These are phyloP conservation scores for Diplodus sargus DNA, from an alignment of 2,797 vertebrate species.

Conservation along the genomic window DNA sequence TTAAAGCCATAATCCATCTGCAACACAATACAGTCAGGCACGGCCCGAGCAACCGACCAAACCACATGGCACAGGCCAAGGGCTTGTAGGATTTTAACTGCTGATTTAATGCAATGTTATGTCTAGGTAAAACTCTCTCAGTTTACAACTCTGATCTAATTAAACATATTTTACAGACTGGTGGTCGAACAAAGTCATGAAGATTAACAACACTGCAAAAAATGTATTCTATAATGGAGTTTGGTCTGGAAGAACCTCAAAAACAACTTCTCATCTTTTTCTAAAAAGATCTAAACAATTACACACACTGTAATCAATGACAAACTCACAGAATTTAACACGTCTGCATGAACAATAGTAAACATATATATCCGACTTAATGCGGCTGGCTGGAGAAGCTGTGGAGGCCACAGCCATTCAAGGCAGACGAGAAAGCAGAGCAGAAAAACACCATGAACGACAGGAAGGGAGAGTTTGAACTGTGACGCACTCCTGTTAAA, in stretches of 20 bases:
- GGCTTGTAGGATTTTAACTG: conserved; percentile 32
- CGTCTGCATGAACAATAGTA: neutral
- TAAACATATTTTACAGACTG: conserved; percentile 13
- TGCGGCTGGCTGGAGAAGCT: neutral
- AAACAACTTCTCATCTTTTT: neutral
- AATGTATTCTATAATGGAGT: neutral
- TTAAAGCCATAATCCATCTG: conserved; percentile 72
- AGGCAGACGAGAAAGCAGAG: conserved; percentile 41
- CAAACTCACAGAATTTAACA: neutral
- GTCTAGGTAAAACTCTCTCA: conserved; percentile 29
- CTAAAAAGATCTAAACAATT: neutral
- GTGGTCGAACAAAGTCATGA: neutral
- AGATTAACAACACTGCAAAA: neutral
- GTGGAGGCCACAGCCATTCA: conserved; percentile 12
- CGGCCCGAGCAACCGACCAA: conserved; percentile 16
- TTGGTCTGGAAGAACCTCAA: neutral
- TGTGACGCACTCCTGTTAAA: conserved; percentile 56
- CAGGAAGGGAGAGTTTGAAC: conserved; percentile 75
- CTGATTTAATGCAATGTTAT: conserved; percentile 42
- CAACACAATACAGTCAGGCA: conserved; percentile 62
- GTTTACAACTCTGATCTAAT: conserved; percentile 14
- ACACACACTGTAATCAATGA: neutral
- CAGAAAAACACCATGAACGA: conserved; percentile 30
- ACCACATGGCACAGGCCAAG: conserved; percentile 38
- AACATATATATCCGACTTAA: neutral